Conservation (phyloP, 2,797 vertebrate species). For the Mionectes olivaceus region DNA sequence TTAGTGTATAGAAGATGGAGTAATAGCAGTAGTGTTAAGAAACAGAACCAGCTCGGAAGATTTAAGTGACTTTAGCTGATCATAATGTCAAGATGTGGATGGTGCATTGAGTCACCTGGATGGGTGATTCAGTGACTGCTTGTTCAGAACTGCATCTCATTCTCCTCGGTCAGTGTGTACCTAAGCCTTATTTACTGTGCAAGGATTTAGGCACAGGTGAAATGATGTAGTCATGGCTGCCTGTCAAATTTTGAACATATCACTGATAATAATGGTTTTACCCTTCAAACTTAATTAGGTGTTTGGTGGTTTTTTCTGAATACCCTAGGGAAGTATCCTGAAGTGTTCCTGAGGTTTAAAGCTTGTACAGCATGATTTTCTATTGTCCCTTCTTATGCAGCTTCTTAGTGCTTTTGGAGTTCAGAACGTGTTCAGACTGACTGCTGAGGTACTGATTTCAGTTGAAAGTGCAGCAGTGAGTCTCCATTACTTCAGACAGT, state of each 20-base stretch:
- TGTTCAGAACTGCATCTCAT: not conserved
- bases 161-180: not conserved
- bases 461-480: not conserved
- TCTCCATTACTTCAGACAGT: not conserved
- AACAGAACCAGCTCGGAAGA: not conserved
- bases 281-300: not conserved
- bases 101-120: not conserved
- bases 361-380: not conserved
- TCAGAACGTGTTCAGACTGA: not conserved
- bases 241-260: not conserved
- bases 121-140: not conserved
- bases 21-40: not conserved
- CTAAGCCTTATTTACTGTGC: not conserved
- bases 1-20: not conserved
- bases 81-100: not conserved
- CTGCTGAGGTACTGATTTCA: not conserved
- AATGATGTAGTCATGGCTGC: fast-evolving
- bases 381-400: not conserved
- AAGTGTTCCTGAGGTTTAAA: not conserved
- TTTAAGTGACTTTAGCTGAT: not conserved
- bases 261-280: not conserved
- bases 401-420: not conserved
- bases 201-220: not conserved
- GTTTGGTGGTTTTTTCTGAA: not conserved
- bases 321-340: not conserved